Percentiles rank a stretch among this genome's conserved stretches.
phyloP scores from a whole-genome alignment of 2,797 vertebrate species.

The Adrianichthys oophorus region DNA sequence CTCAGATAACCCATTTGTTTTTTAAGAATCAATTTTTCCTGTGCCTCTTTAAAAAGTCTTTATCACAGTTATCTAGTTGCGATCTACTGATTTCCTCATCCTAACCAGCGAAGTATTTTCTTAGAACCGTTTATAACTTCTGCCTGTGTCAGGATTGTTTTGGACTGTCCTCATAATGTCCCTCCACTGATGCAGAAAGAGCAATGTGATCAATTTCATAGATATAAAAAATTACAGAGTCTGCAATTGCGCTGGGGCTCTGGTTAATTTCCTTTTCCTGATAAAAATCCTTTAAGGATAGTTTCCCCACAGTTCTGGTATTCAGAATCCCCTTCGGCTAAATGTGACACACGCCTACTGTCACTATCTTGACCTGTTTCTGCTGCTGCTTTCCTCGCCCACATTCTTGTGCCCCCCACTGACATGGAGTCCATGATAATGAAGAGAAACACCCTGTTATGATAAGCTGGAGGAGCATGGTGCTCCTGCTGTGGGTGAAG shows the following conservation, averaged over 20 bases:
- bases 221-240: neutral
- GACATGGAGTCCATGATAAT: slow-evolving; percentile 8
- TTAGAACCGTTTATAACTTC: too few relatives aligned
- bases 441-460: slow-evolving; percentile 12
- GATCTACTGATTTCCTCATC: too few relatives aligned
- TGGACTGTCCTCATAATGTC: too few relatives aligned
- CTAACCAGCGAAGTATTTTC: too few relatives aligned
- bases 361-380: slow-evolving; percentile 15
- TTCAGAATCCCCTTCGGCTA: slow-evolving; percentile 8
- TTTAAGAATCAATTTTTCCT: too few relatives aligned
- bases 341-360: slow-evolving; percentile 16
- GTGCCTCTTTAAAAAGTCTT: too few relatives aligned
- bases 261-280: neutral
- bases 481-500: slow-evolving; percentile 4
- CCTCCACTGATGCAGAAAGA: too few relatives aligned
- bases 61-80: too few relatives aligned
- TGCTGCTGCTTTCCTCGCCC: slow-evolving; percentile 27
- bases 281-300: slow-evolving; percentile 3
- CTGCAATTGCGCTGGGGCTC: neutral
- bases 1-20: too few relatives aligned
- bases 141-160: too few relatives aligned
- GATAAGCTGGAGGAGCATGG: neutral
- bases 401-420: slow-evolving; percentile 24
- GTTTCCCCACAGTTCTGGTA: slow-evolving; percentile 1
- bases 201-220: too few relatives aligned